These are phyloP conservation scores for Cuniculus paca DNA, from an alignment of 2,797 vertebrate genomes.

Conservation along the genomic window DNA sequence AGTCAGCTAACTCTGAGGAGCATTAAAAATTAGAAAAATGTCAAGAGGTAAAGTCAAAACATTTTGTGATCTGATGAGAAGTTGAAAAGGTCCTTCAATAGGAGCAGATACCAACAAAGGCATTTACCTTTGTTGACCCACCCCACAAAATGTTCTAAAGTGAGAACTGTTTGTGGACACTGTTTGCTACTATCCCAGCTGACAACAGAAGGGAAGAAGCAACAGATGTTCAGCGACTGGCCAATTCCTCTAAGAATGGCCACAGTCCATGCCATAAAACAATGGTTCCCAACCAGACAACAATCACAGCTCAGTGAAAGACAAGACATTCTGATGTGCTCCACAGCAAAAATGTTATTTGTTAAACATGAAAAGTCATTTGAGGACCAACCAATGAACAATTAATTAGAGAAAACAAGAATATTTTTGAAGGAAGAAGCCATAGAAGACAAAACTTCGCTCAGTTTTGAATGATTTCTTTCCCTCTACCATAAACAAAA, in stretches of 20 bases:
- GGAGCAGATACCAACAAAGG: slow-evolving; percentile 17
- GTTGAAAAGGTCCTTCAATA: not conserved
- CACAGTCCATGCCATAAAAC: slow-evolving; percentile 34
- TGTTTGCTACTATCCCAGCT: slow-evolving; percentile 42
- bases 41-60: slow-evolving; percentile 18
- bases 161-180: slow-evolving; percentile 6
- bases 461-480: slow-evolving; percentile 71
- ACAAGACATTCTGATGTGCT: not conserved
- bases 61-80: not conserved
- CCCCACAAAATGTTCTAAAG: not conserved
- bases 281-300: slow-evolving; percentile 58
- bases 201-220: slow-evolving; percentile 11
- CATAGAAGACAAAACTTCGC: slow-evolving; percentile 58
- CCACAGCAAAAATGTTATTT: slow-evolving; percentile 51
- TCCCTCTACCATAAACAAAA: slow-evolving; percentile 74
- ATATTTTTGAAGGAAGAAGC: slow-evolving; percentile 70
- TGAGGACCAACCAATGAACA: slow-evolving; percentile 61
- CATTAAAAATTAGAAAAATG: slow-evolving; percentile 29
- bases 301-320: not conserved
- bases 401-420: slow-evolving; percentile 71
- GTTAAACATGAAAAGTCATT: slow-evolving; percentile 55
- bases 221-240: slow-evolving; percentile 44
- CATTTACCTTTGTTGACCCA: slow-evolving; percentile 25
- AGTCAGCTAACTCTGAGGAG: not conserved
- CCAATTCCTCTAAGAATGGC: slow-evolving; percentile 71